phyloP scores from a whole-genome alignment of 2,113 vertebrate species.

The Neogobius melanostomus region DNA sequence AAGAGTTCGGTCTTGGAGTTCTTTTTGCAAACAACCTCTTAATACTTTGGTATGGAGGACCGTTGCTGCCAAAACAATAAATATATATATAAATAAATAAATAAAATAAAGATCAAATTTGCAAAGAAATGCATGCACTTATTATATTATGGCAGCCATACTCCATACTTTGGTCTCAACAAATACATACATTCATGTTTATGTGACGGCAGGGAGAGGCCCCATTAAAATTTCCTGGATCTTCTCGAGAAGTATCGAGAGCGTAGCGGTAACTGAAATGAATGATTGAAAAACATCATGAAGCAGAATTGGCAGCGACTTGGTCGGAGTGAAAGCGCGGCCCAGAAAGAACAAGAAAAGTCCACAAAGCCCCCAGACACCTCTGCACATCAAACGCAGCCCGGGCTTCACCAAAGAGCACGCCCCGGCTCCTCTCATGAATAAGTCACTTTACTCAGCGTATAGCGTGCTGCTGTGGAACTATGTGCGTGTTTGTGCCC shows the following conservation, averaged over 20 bases:
- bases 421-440: constrained; percentile 40
- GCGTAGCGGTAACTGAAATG: background rate
- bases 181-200: no score
- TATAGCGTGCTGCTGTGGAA: constrained; percentile 17
- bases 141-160: no score
- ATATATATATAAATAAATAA: no score
- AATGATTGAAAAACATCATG: background rate
- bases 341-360: constrained; percentile 26
- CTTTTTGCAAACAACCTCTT: no score
- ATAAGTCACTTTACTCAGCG: constrained; percentile 34
- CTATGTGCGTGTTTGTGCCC: constrained; percentile 17
- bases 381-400: constrained; percentile 40
- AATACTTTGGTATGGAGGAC: no score
- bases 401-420: constrained; percentile 40
- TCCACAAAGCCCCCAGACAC: constrained; percentile 33
- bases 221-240: no score
- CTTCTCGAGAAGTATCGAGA: background rate
- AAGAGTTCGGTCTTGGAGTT: no score
- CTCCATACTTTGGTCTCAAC: no score
- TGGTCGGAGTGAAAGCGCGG: constrained; percentile 1
- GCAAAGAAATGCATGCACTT: no score
- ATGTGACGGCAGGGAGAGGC: no score
- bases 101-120: no score
- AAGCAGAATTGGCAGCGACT: background rate
- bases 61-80: no score